Base-by-base conservation (phyloP, 2,113 vertebrate species). In the Anoura caudifer region DNA sequence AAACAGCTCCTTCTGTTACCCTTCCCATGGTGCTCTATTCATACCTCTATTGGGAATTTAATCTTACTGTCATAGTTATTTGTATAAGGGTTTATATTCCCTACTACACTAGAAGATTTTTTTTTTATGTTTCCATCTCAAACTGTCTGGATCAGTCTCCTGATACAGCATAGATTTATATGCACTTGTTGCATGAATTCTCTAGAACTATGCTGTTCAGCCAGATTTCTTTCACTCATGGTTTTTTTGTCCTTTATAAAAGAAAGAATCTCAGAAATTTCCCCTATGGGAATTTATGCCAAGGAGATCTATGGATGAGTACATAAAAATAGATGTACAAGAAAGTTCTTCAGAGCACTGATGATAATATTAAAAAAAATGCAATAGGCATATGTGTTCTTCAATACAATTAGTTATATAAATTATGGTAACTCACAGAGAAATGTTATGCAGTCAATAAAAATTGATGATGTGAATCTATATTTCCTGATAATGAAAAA, bases 391-490 rank as follows among this genome's bases (percentile, higher is more conserved):
- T 86, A 89, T 96, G 88, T 96, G 36, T 82, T 95, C 52, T 87
- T 95, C 72, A 93, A 83, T 91, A 95, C 67, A 87, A 93, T 83
- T 92, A 95, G 52, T 92, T 96, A 92, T 87, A 92, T 79, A 98
- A 96, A 91, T 88, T 82, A 75, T 75, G 20, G n/a, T 81, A 92
- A 56, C 20, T 72, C 92, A 67, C n/a, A 72, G 76, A 91, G 63
- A 73, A 94, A 85, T 95, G 95, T 63, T 85, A 52, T 50, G 1
- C 4, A 87, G 69, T 70, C 75, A 87, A 89, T 95, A 95, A 96
- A 97, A 97, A 97, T 94, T 81, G 31, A 96, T 65, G 20, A 73
- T 73, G 22, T 19, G 1, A 10, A 52, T 95, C 87, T 90, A 82
- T 82, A 85, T 88, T 76, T 96, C 81, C 85, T 80, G 70, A 92